Percentiles rank a stretch among this genome's conserved stretches.
Conservation (phyloP, 2,888 invertebrate species). For the Ormyrus pomaceus region DNA sequence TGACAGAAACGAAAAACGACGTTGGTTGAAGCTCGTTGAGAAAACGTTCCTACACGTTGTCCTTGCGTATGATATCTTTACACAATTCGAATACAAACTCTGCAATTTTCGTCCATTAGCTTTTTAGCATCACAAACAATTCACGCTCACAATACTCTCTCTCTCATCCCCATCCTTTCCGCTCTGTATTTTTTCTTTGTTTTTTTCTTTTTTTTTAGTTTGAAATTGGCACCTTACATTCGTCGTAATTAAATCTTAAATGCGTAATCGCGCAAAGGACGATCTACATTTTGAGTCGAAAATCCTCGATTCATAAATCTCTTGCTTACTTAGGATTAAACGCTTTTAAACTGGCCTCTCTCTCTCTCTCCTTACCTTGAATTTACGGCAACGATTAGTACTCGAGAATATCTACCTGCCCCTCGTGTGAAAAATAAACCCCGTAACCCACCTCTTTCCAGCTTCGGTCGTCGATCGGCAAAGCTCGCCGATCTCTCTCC, state of each 20-base stretch:
- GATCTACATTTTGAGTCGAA: constrained; percentile 26
- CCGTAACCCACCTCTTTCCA: constrained; percentile 38
- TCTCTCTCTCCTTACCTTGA: not conserved
- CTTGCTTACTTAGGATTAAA: constrained; percentile 12
- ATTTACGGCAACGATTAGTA: constrained; percentile 43
- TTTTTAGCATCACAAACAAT: constrained; percentile 7
- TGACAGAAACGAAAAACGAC: constrained; percentile 54
- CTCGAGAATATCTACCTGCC: constrained; percentile 27
- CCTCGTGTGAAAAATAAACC: constrained; percentile 65
- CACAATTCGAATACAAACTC: constrained; percentile 28
- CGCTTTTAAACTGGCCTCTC: too few relatives aligned
- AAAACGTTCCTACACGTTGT: constrained; percentile 29
- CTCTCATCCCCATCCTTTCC: too few relatives aligned
- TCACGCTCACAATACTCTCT: not conserved
- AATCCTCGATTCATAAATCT: not conserved
- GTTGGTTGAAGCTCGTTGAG: constrained; percentile 66
- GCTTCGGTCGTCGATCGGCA: not conserved
- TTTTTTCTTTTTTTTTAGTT: constrained; percentile 4
- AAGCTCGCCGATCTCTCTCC: not conserved
- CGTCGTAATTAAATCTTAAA: constrained; percentile 35
- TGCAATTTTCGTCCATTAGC: constrained; percentile 3
- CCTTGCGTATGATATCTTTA: constrained; percentile 2
- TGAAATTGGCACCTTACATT: constrained; percentile 68
- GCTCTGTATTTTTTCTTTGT: not conserved
- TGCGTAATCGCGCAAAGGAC: constrained; percentile 9